Evolutionary conservation across 2,888 invertebrate species (phyloP).

Genomic region (Nomada fucata): DNA sequence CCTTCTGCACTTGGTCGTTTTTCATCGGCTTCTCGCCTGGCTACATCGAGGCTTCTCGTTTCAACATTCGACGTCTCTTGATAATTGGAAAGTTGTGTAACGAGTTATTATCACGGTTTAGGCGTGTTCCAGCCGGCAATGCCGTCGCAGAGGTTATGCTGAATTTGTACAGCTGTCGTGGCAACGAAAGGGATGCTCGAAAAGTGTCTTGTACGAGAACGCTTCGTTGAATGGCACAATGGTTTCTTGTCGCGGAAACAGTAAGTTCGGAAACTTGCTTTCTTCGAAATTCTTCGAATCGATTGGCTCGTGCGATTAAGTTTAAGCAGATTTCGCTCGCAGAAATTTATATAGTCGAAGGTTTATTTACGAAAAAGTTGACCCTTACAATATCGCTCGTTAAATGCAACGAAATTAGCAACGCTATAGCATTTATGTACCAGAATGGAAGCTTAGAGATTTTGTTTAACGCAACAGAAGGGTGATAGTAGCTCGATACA

Average conservation of each 20-base stretch:
- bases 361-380: too few species aligned
- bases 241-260: background rate
- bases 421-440: conserved; percentile 35
- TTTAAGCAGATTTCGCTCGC: background rate
- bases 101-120: conserved; percentile 46
- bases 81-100: conserved; percentile 52
- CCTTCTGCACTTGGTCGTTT: background rate
- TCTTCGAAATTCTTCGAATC: too few species aligned
- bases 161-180: background rate
- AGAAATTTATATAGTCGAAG: too few species aligned
- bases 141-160: background rate
- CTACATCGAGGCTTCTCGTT: conserved; percentile 16
- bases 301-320: too few species aligned
- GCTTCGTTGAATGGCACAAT: background rate
- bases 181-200: background rate
- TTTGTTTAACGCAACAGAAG: conserved; percentile 54
- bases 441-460: conserved; percentile 56
- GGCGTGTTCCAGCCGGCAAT: background rate
- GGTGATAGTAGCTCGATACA: conserved; percentile 24
- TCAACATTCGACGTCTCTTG: conserved; percentile 29
- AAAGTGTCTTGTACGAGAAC: too few species aligned
- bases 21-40: background rate
- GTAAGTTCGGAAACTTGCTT: background rate
- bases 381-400: too few species aligned
- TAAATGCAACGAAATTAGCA: background rate